These are phyloP conservation scores for Martes flavigula DNA, from an alignment of 2,797 vertebrate species.

Conservation along the genomic window DNA sequence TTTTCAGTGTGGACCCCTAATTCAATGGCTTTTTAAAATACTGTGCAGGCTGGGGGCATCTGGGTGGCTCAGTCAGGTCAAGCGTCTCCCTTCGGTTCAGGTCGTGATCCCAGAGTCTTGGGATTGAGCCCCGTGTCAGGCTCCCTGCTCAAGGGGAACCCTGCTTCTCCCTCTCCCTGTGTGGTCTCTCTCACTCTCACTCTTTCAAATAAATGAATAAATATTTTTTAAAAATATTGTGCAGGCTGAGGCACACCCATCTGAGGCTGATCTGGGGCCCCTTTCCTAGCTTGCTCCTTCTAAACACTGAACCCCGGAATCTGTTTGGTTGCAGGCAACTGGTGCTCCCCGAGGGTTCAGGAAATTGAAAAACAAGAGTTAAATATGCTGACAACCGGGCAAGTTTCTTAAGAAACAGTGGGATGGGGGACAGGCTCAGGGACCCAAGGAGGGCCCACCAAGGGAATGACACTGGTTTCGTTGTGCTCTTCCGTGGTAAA, in stretches of 20 bases:
- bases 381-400: neutral
- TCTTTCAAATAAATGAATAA: too few relatives aligned
- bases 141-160: too few relatives aligned
- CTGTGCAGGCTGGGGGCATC: neutral
- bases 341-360: neutral
- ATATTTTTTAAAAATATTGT: neutral
- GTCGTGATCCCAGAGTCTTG: too few relatives aligned
- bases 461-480: neutral
- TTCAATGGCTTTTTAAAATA: constrained; percentile 29
- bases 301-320: neutral
- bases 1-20: constrained; percentile 7
- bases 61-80: too few relatives aligned
- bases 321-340: neutral
- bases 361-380: constrained; percentile 19
- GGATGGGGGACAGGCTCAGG: neutral
- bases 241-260: neutral
- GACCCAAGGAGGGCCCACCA: neutral
- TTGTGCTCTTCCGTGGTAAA: neutral
- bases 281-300: neutral
- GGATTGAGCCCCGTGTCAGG: too few relatives aligned
- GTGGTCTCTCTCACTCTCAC: too few relatives aligned
- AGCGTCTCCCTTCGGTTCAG: too few relatives aligned
- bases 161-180: too few relatives aligned
- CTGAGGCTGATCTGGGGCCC: neutral
- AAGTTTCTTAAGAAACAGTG: constrained; percentile 9